Conservation (phyloP, 2,797 vertebrate genomes). For the Fundulus diaphanus region DNA sequence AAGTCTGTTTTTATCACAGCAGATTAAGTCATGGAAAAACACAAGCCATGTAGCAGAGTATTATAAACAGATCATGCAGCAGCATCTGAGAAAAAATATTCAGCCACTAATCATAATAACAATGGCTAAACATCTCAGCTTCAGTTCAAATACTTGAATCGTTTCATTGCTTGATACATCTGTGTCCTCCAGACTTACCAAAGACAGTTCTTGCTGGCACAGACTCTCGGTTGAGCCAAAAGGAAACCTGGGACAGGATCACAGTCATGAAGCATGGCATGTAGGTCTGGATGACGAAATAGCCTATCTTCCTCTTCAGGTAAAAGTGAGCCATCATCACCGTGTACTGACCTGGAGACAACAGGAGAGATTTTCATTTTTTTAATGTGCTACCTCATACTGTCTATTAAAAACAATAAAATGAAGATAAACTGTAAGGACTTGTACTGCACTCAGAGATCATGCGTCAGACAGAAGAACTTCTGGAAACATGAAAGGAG, state of each 20-base stretch:
- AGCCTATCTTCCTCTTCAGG: constrained; percentile 98
- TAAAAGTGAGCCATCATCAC: constrained; percentile 99
- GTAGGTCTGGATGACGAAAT: constrained; percentile 99
- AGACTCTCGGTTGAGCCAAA: constrained; percentile 98
- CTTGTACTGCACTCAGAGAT: no score
- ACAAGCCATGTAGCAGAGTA: constrained; percentile 28
- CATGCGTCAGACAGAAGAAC: neutral
- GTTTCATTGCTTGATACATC: no score
- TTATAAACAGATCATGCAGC: constrained; percentile 23
- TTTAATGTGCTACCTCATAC: neutral
- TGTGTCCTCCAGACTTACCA: constrained; percentile 83
- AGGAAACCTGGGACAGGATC: constrained; percentile 96
- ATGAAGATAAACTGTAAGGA: neutral
- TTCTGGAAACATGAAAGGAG: neutral
- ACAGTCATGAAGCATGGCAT: constrained; percentile 99
- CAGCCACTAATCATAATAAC: neutral
- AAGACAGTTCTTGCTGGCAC: constrained; percentile 98
- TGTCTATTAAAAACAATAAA: neutral
- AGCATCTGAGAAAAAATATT: neutral
- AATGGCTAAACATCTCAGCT: neutral
- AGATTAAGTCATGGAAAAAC: constrained; percentile 20
- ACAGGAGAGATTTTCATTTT: constrained; percentile 19
- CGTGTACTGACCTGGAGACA: constrained; percentile 90
- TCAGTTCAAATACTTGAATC: neutral
- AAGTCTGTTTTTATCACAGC: constrained; percentile 18